These are phyloP conservation scores for Keiferia lycopersicella DNA, from an alignment of 2,888 invertebrate genomes.

Conservation along the genomic window DNA sequence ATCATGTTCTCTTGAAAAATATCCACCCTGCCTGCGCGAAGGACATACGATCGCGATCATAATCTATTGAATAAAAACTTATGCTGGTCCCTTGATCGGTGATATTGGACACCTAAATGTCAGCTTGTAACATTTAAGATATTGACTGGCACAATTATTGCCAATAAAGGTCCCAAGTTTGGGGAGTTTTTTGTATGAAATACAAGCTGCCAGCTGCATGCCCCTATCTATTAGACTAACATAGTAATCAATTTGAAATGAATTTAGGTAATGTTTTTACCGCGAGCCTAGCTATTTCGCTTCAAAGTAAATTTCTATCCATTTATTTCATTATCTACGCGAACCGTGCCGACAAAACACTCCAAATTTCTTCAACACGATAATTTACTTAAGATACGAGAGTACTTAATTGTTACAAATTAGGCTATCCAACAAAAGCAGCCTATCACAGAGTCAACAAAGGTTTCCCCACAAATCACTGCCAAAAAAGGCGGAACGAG, in stretches of 20 bases:
- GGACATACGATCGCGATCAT: slow-evolving; percentile 48
- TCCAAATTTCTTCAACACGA: background rate
- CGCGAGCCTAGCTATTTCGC: too few relatives aligned
- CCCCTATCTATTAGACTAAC: background rate
- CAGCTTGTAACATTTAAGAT: slow-evolving; percentile 30
- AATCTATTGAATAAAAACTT: slow-evolving; percentile 51
- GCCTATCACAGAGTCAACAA: slow-evolving; percentile 17
- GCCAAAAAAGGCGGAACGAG: slow-evolving; percentile 23
- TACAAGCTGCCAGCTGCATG: slow-evolving; percentile 2
- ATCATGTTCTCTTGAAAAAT: slow-evolving; percentile 40
- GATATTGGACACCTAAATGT: slow-evolving; percentile 38
- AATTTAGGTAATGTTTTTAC: too few relatives aligned
- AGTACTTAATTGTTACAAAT: slow-evolving; percentile 17
- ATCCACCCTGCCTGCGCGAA: slow-evolving; percentile 40
- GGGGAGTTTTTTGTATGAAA: slow-evolving; percentile 6
- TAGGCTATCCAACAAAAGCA: slow-evolving; percentile 13
- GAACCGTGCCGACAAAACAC: slow-evolving; percentile 2
- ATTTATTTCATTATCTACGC: background rate
- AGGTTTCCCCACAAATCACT: slow-evolving; percentile 18
- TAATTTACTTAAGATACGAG: slow-evolving; percentile 8
- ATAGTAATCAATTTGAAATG: background rate
- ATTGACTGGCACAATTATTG: slow-evolving; percentile 16
- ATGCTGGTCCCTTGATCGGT: slow-evolving; percentile 45
- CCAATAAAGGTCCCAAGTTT: background rate
- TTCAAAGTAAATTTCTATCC: background rate